These are phyloP conservation scores for Oxytorus armatus DNA, from an alignment of 2,888 invertebrate genomes.

Conservation along the genomic window DNA sequence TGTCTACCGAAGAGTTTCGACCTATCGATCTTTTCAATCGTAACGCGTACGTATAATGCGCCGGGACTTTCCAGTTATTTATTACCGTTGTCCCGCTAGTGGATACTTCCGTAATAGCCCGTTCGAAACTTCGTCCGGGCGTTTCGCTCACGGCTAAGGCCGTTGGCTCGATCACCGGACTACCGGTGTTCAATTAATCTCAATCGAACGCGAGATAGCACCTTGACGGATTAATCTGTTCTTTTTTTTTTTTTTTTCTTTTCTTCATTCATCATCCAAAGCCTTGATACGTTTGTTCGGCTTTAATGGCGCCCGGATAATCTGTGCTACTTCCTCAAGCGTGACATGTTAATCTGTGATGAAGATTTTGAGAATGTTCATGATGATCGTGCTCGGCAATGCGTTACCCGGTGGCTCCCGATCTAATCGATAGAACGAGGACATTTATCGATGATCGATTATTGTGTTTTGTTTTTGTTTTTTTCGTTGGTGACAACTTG, in stretches of 20 bases:
- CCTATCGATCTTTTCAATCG: constrained; percentile 57
- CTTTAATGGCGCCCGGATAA: neutral
- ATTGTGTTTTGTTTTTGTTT: too few species aligned
- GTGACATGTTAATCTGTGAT: constrained; percentile 21
- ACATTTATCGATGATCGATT: neutral
- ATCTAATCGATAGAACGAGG: neutral
- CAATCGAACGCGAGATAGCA: constrained; percentile 31
- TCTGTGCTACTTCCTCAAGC: neutral
- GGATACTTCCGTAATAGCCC: constrained; percentile 81
- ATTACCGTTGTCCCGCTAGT: constrained; percentile 79
- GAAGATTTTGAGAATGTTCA: neutral
- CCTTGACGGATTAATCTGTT: constrained; percentile 22
- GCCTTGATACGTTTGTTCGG: neutral
- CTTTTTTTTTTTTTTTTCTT: constrained; percentile 5
- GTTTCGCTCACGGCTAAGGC: constrained; percentile 4
- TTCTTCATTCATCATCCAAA: constrained; percentile 1
- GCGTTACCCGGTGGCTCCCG: neutral
- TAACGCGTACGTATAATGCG: constrained; percentile 30
- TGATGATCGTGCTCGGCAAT: constrained; percentile 9
- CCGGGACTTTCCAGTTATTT: constrained; percentile 79
- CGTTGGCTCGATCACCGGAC: constrained; percentile 30
- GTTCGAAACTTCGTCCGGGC: constrained; percentile 51
- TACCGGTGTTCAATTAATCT: constrained; percentile 62
- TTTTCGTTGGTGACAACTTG: neutral
- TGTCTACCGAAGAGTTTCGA: constrained; percentile 24